Evolutionary conservation across 1,140 invertebrate species (phyloP).

Genomic region (Drosophila suzukii): DNA sequence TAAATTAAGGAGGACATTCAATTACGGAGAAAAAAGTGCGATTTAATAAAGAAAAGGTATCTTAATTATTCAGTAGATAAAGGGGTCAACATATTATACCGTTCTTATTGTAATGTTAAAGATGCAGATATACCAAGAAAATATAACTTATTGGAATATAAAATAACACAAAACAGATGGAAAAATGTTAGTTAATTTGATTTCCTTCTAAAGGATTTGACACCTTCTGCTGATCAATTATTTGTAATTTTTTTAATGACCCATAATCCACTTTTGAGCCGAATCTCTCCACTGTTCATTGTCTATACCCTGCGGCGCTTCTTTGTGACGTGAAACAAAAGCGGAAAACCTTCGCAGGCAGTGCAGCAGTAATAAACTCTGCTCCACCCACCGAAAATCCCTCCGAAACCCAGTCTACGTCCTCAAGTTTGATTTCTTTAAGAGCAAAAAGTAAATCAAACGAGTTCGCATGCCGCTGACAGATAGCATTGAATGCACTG

Average conservation of each 20-base stretch:
- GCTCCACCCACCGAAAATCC: conserved; percentile 2
- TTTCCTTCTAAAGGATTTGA: neutral
- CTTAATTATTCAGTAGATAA: neutral
- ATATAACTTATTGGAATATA: too few relatives aligned
- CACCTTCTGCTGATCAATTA: neutral
- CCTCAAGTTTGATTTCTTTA: conserved; percentile 57
- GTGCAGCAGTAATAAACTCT: conserved; percentile 57
- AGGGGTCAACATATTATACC: neutral
- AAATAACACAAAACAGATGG: too few relatives aligned
- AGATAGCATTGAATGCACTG: conserved; percentile 46
- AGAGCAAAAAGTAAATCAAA: conserved; percentile 71
- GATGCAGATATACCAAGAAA: too few relatives aligned
- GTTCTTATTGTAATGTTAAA: too few relatives aligned
- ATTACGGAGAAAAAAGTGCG: too few relatives aligned
- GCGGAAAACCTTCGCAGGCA: conserved; percentile 22
- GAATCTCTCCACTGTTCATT: conserved; percentile 16
- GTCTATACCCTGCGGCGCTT: conserved; percentile 40
- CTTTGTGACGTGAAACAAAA: conserved; percentile 59
- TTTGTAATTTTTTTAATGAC: neutral
- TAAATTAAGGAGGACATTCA: too few relatives aligned
- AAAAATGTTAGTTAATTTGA: neutral
- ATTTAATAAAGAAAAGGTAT: neutral
- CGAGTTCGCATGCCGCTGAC: conserved; percentile 67
- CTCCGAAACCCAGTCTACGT: conserved; percentile 7
- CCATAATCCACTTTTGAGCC: neutral